Evolutionary conservation across 2,797 vertebrate genomes (phyloP), one percentile per base, ranked within the genome.

Genomic region (Coregonus ussuriensis): DNA sequence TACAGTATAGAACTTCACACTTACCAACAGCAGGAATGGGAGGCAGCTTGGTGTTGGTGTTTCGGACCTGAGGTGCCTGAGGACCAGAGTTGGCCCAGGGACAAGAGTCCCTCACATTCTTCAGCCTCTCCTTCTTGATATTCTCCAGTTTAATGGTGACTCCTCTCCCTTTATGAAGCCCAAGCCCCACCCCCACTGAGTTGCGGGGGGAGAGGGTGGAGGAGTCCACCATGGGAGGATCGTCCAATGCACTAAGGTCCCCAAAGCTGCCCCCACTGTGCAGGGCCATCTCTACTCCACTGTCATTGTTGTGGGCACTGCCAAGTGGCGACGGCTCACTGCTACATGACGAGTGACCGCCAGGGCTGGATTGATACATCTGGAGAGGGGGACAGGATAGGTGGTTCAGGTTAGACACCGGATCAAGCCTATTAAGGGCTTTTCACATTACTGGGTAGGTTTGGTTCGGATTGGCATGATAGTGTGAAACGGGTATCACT

Each of bases 321-420:
- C 97, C 95, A 93, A 98, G 96, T 84, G 98, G 98, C 78, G 98
- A 99, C 41, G 96, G 97, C 91, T 99, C 97, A 71, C 98, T 99
- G 95, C 97, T 98, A 84, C 97, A 99, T 62, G 98, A 99, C 0
- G 98, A 99, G 91, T 97, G 97, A 90, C 97, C 97, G 77, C 97
- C 96, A 91, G 98, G 98, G 89, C 98, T 99, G 95, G 97, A 97
- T 94, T 99, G 98, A 94, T 97, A 98, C 85, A 96, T 95, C 98
- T 99, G 92, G 5, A 6, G 51, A 5, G 21, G 31, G 52, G 62
- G 35, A 33, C 31, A 73, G 21, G 62, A 37, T 31, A 25, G 65
- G 25, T 15, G 37, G n/a, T 35, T 35, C 15, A 68, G 15, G 65
- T 33, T 15, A 33, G 66, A 37, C 15, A n/a, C 37, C 3, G 1